These are phyloP conservation scores for Sesamia inferens DNA, from an alignment of 2,888 invertebrate genomes.

Conservation along the genomic window DNA sequence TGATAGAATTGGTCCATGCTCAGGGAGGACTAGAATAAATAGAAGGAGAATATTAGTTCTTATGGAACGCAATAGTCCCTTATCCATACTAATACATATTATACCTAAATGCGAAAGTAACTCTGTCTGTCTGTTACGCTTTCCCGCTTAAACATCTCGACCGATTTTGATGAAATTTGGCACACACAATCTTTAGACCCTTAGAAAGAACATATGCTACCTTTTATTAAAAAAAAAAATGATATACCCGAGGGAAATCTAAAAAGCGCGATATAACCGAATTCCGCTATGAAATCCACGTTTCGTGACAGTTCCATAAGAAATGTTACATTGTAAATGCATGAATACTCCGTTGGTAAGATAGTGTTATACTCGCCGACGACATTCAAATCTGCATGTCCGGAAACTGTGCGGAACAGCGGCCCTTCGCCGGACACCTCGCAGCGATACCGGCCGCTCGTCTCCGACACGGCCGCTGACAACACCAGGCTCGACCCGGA, in stretches of 20 bases:
- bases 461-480: constrained; percentile 90
- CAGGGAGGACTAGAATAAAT: constrained; percentile 91
- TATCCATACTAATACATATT: no score
- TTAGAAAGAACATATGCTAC: no score
- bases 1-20: constrained; percentile 92
- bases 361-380: constrained; percentile 88
- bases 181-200: no score
- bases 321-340: neutral
- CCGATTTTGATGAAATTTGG: no score
- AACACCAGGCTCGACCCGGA: constrained; percentile 90
- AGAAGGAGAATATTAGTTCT: neutral
- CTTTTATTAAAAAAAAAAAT: no score
- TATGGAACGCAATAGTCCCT: neutral
- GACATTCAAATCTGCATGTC: constrained; percentile 92
- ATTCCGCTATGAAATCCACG: neutral
- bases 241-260: no score
- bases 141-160: no score
- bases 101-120: no score
- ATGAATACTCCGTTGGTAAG: neutral
- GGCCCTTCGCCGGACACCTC: constrained; percentile 94
- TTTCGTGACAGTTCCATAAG: neutral
- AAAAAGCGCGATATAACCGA: no score
- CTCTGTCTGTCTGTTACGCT: no score
- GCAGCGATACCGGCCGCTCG: constrained; percentile 92
- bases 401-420: constrained; percentile 92